These are phyloP conservation scores for Polyommatus iphigenia DNA, from an alignment of 2,888 invertebrate genomes.

Conservation along the genomic window DNA sequence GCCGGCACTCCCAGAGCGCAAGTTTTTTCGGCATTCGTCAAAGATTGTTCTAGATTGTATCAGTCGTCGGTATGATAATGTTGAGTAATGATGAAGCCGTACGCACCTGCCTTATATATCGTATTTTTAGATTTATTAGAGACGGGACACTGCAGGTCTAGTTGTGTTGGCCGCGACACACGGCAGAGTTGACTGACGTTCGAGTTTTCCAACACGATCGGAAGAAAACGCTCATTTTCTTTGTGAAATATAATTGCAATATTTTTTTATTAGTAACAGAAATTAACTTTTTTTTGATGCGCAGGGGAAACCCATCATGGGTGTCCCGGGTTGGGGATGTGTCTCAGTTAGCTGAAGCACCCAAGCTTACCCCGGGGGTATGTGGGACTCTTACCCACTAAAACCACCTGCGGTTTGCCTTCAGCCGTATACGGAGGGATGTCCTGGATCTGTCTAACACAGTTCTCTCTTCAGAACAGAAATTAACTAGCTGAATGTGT, in stretches of 20 bases:
- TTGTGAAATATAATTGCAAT: background rate
- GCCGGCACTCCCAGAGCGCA: background rate
- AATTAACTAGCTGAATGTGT: no score
- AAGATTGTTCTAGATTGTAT: constrained; percentile 7
- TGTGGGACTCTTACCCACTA: no score
- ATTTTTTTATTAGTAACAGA: no score
- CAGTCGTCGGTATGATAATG: constrained; percentile 5
- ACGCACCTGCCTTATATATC: constrained; percentile 24
- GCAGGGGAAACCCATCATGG: no score
- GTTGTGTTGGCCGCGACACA: constrained; percentile 36
- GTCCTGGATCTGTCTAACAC: no score
- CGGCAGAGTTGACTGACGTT: constrained; percentile 3
- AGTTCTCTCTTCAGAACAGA: no score
- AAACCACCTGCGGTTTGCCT: no score
- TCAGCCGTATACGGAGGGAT: no score
- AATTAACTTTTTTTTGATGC: no score
- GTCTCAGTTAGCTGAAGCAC: no score
- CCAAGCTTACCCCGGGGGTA: no score
- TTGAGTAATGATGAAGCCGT: constrained; percentile 3
- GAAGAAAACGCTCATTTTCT: background rate
- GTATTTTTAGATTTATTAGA: constrained; percentile 33
- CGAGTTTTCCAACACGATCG: background rate
- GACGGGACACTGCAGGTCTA: constrained; percentile 31
- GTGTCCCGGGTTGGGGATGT: no score
- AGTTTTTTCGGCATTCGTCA: background rate